These are phyloP conservation scores for Cyanoderma ruficeps DNA, from an alignment of 2,113 vertebrate species.

Conservation along the genomic window DNA sequence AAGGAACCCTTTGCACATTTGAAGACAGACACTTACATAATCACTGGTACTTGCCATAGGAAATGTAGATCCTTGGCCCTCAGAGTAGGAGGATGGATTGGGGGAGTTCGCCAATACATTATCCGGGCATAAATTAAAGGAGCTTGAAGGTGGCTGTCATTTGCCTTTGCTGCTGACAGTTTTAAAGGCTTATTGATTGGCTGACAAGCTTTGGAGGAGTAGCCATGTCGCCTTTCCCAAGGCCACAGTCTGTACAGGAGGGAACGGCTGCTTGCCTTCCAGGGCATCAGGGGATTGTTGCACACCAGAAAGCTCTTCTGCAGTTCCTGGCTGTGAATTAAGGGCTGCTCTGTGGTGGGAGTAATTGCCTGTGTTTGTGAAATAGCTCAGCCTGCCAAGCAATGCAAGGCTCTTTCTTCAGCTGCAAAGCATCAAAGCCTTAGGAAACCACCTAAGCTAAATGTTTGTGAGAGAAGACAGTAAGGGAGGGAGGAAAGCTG, in stretches of 20 bases:
- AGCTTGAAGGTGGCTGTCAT: background rate
- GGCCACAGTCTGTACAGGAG: background rate
- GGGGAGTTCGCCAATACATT: background rate
- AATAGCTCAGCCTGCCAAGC: background rate
- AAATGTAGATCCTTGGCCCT: background rate
- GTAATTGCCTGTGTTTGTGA: background rate
- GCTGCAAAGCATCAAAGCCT: background rate
- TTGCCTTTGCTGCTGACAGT: background rate
- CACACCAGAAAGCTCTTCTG: background rate
- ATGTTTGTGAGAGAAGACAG: background rate
- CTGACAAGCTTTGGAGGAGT: background rate
- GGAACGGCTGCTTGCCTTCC: background rate
- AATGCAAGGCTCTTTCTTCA: background rate
- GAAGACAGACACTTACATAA: background rate
- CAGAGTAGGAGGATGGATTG: background rate
- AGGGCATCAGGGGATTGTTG: background rate
- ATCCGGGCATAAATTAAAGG: background rate
- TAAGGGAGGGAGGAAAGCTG: background rate
- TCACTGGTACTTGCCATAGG: background rate
- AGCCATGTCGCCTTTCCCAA: background rate
- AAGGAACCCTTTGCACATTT: background rate
- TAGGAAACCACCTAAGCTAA: background rate
- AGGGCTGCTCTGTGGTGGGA: background rate
- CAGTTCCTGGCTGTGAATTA: background rate
- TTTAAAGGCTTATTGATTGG: conserved; percentile 10